These are phyloP conservation scores for Drosophila cracens DNA, from an alignment of 2,888 invertebrate species.

Conservation along the genomic window DNA sequence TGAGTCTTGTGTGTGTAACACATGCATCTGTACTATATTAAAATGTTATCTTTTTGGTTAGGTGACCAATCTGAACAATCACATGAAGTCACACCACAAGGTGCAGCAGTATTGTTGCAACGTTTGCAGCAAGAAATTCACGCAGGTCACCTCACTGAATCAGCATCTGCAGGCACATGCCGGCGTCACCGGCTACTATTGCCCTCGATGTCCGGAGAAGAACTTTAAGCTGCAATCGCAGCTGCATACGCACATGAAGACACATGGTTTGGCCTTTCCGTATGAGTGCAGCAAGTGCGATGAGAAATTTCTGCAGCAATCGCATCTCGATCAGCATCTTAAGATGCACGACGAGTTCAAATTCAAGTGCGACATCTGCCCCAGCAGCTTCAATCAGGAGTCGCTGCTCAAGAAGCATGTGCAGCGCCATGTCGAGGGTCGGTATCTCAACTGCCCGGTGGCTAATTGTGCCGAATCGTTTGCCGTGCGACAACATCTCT, in stretches of 20 bases:
- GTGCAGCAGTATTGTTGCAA: constrained; percentile 85
- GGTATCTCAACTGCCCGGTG: constrained; percentile 85
- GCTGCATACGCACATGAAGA: constrained; percentile 85
- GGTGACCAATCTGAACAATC: constrained; percentile 85
- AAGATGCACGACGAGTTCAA: constrained; percentile 85
- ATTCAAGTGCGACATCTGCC: constrained; percentile 85
- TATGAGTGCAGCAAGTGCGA: constrained; percentile 85
- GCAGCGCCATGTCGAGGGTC: constrained; percentile 85
- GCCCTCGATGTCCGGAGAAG: constrained; percentile 85
- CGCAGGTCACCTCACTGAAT: constrained; percentile 85
- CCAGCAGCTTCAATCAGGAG: constrained; percentile 85
- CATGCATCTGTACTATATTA: background rate
- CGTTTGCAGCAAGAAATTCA: constrained; percentile 85
- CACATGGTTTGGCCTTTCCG: constrained; percentile 84
- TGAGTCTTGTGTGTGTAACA: constrained; percentile 38
- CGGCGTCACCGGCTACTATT: constrained; percentile 84
- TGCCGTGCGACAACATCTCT: constrained; percentile 85
- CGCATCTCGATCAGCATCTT: constrained; percentile 84
- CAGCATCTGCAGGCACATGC: constrained; percentile 85
- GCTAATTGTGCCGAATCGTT: constrained; percentile 85
- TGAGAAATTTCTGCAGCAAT: constrained; percentile 85
- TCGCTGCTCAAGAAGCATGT: constrained; percentile 84
- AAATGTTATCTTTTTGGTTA: constrained; percentile 26
- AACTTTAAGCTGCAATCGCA: constrained; percentile 85
- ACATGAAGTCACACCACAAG: constrained; percentile 85